Conservation (phyloP, 2,113 vertebrate species). For the Notarius quadriscutis region DNA sequence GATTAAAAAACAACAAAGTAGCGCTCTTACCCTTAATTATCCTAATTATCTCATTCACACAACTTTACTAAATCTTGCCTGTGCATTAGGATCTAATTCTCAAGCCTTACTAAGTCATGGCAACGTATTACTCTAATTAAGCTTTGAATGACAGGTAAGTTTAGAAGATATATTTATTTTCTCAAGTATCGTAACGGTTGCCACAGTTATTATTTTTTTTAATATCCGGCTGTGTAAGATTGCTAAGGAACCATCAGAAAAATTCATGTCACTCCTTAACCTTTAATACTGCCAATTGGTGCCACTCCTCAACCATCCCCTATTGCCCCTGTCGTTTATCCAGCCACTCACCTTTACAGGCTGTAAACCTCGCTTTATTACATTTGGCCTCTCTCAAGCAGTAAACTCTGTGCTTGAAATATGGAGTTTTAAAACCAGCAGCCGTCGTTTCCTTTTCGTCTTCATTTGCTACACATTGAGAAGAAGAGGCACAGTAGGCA, state of each 20-base stretch:
- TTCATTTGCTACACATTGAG: not conserved
- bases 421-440: conserved; percentile 1
- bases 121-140: not conserved
- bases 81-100: not conserved
- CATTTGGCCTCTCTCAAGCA: not conserved
- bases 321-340: not conserved
- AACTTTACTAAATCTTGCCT: not conserved
- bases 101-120: not conserved
- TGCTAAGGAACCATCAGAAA: not conserved
- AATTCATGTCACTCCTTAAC: not conserved
- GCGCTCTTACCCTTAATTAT: not conserved
- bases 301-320: not conserved
- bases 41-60: not conserved
- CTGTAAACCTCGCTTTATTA: conserved; percentile 9
- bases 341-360: conserved; percentile 9
- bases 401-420: not conserved
- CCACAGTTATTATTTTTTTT: not conserved
- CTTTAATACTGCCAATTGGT: not conserved
- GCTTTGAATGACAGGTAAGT: not conserved
- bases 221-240: too few relatives aligned
- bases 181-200: not conserved
- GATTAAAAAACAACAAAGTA: not conserved
- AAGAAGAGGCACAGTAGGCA: not conserved
- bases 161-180: not conserved
- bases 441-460: not conserved